These are phyloP conservation scores for Drosophila elegans DNA, from an alignment of 1,140 invertebrate species.

Conservation along the genomic window DNA sequence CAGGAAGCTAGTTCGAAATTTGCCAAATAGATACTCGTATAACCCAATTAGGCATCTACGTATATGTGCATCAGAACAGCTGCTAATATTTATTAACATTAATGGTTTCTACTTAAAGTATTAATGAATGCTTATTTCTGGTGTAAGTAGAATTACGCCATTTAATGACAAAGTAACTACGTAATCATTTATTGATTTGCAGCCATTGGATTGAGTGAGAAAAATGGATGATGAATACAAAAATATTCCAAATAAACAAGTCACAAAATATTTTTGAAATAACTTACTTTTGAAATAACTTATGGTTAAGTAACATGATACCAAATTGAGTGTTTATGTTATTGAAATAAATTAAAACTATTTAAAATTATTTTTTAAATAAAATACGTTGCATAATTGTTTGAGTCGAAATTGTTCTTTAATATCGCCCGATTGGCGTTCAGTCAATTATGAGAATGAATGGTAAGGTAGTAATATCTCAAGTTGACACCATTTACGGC, in stretches of 20 bases:
- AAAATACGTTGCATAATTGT: too few species aligned
- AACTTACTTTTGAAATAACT: too few species aligned
- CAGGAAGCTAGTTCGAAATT: conserved; percentile 24
- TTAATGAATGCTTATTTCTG: background rate
- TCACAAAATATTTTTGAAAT: too few species aligned
- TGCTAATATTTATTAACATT: conserved; percentile 6
- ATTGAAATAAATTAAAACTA: too few species aligned
- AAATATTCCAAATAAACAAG: too few species aligned
- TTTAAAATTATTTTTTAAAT: too few species aligned
- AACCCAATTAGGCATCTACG: conserved; percentile 21
- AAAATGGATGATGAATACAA: background rate
- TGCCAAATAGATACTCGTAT: conserved; percentile 32
- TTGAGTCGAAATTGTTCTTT: too few species aligned
- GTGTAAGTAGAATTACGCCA: conserved; percentile 4
- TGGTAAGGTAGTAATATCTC: background rate
- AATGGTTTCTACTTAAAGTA: background rate
- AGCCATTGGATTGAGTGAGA: background rate
- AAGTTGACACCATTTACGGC: conserved; percentile 7
- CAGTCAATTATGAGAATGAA: too few species aligned
- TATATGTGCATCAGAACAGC: background rate
- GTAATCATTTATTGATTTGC: background rate
- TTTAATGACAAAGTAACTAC: background rate
- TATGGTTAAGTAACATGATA: too few species aligned
- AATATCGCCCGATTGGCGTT: too few species aligned
- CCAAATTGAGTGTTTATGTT: too few species aligned